phyloP scores from a whole-genome alignment of 23 tunicate species.

The Ascidia mentula region DNA sequence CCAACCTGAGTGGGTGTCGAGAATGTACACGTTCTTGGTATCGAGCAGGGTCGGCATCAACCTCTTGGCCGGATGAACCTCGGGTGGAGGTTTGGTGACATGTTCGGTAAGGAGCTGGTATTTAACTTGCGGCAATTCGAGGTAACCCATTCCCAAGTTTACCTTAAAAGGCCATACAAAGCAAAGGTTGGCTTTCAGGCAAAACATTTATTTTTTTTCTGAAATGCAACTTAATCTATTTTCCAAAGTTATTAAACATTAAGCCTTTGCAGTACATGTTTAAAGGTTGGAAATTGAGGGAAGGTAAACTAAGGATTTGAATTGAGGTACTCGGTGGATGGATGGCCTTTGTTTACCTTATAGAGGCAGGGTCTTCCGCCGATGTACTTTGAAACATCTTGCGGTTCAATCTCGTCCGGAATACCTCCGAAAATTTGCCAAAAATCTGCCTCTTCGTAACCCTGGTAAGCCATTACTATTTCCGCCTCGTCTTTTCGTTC shows the following conservation, averaged over 20 bases:
- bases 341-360: slow-evolving; percentile 25
- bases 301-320: no score
- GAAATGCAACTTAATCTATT: no score
- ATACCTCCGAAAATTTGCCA: slow-evolving; percentile 98
- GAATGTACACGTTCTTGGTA: slow-evolving; percentile 89
- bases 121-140: slow-evolving; percentile 93
- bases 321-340: no score
- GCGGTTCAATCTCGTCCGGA: slow-evolving; percentile 91
- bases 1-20: slow-evolving; percentile 76
- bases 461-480: slow-evolving; percentile 87
- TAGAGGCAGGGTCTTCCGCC: slow-evolving; percentile 71
- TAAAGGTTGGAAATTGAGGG: no score
- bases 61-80: slow-evolving; percentile 65
- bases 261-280: no score
- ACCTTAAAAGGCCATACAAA: slow-evolving; percentile 63
- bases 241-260: no score
- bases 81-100: slow-evolving; percentile 55
- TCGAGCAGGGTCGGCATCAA: slow-evolving; percentile 69
- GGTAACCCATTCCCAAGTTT: slow-evolving; percentile 93
- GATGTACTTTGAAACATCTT: slow-evolving; percentile 56
- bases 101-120: slow-evolving; percentile 85
- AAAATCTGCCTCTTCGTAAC: slow-evolving; percentile 93
- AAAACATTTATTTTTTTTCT: no score
- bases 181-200: no score
- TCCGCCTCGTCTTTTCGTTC: slow-evolving; percentile 96